These are phyloP conservation scores for Tyria jacobaeae DNA, from an alignment of 2,888 invertebrate genomes.

Conservation along the genomic window DNA sequence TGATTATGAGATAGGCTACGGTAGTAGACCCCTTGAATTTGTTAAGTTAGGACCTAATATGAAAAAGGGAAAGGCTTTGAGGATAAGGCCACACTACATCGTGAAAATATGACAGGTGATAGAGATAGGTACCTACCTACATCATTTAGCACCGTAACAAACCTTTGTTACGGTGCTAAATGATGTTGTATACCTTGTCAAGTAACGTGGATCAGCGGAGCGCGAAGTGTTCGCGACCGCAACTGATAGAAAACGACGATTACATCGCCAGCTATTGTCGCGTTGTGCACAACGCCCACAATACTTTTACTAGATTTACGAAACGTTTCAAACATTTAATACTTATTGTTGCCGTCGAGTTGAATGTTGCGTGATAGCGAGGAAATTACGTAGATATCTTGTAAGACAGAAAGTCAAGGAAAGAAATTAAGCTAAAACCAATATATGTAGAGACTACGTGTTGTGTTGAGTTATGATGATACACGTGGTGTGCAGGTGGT, in stretches of 20 bases:
- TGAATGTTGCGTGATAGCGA: constrained; percentile 73
- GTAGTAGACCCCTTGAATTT: neutral
- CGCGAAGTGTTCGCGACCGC: constrained; percentile 81
- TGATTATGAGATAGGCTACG: neutral
- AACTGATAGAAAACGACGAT: constrained; percentile 84
- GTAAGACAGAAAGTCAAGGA: constrained; percentile 42
- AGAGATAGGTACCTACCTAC: constrained; percentile 30
- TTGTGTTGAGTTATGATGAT: neutral
- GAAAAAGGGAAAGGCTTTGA: neutral
- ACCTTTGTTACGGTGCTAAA: constrained; percentile 53
- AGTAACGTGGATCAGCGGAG: constrained; percentile 66
- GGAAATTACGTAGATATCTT: constrained; percentile 66
- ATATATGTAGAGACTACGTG: neutral
- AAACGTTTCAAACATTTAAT: constrained; percentile 74
- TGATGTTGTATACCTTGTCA: constrained; percentile 55
- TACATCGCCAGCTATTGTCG: constrained; percentile 80
- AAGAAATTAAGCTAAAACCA: constrained; percentile 13
- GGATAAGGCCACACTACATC: constrained; percentile 1
- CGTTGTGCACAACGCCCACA: constrained; percentile 77
- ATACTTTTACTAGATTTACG: constrained; percentile 83
- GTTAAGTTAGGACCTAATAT: neutral
- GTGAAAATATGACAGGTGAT: constrained; percentile 27
- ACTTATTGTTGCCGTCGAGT: constrained; percentile 64
- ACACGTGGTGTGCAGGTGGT: neutral
- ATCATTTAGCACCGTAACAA: too few species aligned